These are phyloP conservation scores for Maconellicoccus hirsutus DNA, from an alignment of 1,140 invertebrate genomes.

Conservation along the genomic window DNA sequence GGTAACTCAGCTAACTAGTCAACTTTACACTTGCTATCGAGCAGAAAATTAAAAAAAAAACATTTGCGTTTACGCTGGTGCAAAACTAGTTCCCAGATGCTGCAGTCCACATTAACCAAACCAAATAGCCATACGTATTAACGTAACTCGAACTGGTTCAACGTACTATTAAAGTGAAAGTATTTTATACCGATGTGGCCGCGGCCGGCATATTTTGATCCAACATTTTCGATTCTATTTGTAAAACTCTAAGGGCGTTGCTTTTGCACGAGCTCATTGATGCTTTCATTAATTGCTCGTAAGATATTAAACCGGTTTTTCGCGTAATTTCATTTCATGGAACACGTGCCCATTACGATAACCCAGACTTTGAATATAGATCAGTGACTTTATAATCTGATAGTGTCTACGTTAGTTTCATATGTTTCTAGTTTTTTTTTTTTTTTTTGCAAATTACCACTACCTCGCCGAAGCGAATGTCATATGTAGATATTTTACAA, in stretches of 20 bases:
- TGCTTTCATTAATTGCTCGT: background rate
- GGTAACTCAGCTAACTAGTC: background rate
- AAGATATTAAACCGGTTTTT: background rate
- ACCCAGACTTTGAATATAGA: background rate
- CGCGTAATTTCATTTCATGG: background rate
- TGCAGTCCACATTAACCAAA: background rate
- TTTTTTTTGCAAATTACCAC: too few relatives aligned
- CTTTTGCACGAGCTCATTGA: background rate
- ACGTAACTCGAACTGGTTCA: slow-evolving; percentile 7
- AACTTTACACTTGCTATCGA: background rate
- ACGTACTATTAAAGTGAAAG: background rate
- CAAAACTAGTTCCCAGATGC: slow-evolving; percentile 1
- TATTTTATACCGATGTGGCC: background rate
- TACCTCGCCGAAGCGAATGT: too few relatives aligned
- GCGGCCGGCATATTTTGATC: background rate
- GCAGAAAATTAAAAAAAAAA: background rate
- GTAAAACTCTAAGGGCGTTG: background rate
- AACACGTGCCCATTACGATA: background rate
- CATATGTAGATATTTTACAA: too few relatives aligned
- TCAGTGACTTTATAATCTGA: too few relatives aligned
- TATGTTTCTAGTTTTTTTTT: too few relatives aligned
- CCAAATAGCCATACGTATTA: background rate
- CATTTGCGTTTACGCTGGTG: too few relatives aligned
- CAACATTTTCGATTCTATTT: background rate
- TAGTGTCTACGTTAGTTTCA: too few relatives aligned